Evolutionary conservation across 2,888 invertebrate species (phyloP), one percentile per base, ranked within the genome.

Genomic region (Andrena marginata): DNA sequence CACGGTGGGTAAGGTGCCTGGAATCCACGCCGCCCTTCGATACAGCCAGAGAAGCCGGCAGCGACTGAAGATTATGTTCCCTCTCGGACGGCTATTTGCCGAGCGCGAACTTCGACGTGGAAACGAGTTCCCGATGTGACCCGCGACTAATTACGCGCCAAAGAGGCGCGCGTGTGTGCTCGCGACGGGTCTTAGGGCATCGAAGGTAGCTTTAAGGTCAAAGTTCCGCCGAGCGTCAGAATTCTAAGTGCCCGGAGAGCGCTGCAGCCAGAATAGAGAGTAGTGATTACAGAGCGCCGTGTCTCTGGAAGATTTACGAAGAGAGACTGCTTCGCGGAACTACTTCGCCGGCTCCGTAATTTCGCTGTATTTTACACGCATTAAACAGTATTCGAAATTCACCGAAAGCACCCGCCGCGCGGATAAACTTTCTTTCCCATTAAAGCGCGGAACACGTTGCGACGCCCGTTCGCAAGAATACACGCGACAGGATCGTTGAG

Each of bases 61-160:
- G 8, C 8, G 42, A 69, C 51, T 42, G 16, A 16, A 26, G 54
- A 70, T 42, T 49, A 63, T 70, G 31, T 63, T 70, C 54, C 70
- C 16, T 42, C 70, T 35, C 51, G 20, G 5, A 62, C 4, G 42
- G 29, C 59, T 60, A 35, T 59, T 65, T 54, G 42, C 16, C 42
- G 29, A 64, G 3, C 35, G 63, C 1, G 62, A 42, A 76, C 54
- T 71, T 76, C 42, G 71, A 69, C 62, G 42, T 16, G 23, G 16
- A 51, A 56, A 42, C 29, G 64, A 71, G 72, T 72, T 49, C 26
- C 10, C 62, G 62, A 71, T 77, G 63, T n/a, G 42, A 77, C 35
- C 62, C 16, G 26, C 29, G 64, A 71, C 72, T 77, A 77, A 77
- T 72, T 77, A 77, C 56, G 49, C 42, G 48, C 23, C 56, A 48